Evolutionary conservation across 1,140 invertebrate species (phyloP).

Genomic region (Ceratoteleas bidentatus): DNA sequence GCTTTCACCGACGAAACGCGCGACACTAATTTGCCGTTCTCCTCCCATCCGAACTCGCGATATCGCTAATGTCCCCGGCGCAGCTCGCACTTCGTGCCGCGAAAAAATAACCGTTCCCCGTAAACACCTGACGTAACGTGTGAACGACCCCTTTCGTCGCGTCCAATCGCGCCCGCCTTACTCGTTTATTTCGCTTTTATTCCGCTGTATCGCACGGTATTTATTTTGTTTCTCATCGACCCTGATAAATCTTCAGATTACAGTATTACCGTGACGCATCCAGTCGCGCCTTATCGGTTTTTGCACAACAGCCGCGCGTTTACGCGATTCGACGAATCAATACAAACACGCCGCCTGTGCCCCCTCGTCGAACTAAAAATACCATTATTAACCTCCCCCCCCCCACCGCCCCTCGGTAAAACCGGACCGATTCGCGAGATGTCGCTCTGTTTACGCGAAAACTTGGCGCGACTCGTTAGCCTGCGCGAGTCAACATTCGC

Average conservation of each 20-base stretch:
- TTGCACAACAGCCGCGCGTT: constrained; percentile 56
- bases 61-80: too few relatives aligned
- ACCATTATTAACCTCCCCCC: constrained; percentile 35
- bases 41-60: too few relatives aligned
- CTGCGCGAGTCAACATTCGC: constrained; percentile 29
- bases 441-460: constrained; percentile 12
- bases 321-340: constrained; percentile 62
- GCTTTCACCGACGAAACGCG: too few relatives aligned
- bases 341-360: constrained; percentile 48
- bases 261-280: constrained; percentile 66
- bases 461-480: constrained; percentile 10
- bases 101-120: too few relatives aligned
- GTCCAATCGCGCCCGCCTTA: too few relatives aligned
- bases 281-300: constrained; percentile 67
- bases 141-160: too few relatives aligned
- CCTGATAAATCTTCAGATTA: constrained; percentile 69
- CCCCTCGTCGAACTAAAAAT: constrained; percentile 37
- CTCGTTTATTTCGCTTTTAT: too few relatives aligned
- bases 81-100: too few relatives aligned
- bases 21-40: too few relatives aligned
- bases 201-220: constrained; percentile 61
- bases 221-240: constrained; percentile 66
- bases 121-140: too few relatives aligned
- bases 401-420: not conserved
- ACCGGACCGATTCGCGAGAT: not conserved